Evolutionary conservation across 2,113 vertebrate genomes (phyloP).

Genomic region (Eulacestoma nigropectus): DNA sequence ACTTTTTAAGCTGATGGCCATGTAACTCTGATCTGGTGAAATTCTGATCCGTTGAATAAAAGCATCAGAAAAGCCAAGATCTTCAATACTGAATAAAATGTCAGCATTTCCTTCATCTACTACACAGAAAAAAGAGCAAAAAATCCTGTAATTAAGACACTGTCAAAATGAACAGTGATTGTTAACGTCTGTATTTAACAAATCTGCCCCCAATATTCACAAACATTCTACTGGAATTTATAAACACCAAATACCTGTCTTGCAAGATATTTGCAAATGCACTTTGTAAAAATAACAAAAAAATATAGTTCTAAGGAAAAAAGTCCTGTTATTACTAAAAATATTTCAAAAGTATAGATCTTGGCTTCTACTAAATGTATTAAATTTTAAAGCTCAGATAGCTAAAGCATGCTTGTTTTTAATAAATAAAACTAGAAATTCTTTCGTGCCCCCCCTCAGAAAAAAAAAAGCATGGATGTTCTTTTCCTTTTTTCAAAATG

Average conservation of each 20-base stretch:
- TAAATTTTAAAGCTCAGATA: background rate
- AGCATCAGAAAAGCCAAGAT: conserved; percentile 67
- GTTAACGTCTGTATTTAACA: background rate
- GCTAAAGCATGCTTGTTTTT: background rate
- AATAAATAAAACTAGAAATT: background rate
- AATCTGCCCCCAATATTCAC: background rate
- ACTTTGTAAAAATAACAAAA: background rate
- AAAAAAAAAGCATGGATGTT: background rate
- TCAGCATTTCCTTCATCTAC: conserved; percentile 52
- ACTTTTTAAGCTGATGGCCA: conserved; percentile 81
- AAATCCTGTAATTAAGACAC: background rate
- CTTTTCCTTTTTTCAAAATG: background rate
- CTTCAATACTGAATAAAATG: conserved; percentile 69
- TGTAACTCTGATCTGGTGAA: conserved; percentile 81
- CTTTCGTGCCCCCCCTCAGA: background rate
- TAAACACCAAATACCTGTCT: background rate
- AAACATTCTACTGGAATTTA: background rate
- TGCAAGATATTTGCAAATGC: background rate
- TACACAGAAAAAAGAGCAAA: background rate
- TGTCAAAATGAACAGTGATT: background rate
- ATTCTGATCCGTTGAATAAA: conserved; percentile 85
- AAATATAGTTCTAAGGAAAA: background rate
- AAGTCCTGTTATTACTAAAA: background rate
- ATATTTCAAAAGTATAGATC: background rate
- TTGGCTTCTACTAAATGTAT: background rate